Evolutionary conservation across 35 echinoderm and acorn worm species (phyloP).

Genomic region (Anneissia japonica): DNA sequence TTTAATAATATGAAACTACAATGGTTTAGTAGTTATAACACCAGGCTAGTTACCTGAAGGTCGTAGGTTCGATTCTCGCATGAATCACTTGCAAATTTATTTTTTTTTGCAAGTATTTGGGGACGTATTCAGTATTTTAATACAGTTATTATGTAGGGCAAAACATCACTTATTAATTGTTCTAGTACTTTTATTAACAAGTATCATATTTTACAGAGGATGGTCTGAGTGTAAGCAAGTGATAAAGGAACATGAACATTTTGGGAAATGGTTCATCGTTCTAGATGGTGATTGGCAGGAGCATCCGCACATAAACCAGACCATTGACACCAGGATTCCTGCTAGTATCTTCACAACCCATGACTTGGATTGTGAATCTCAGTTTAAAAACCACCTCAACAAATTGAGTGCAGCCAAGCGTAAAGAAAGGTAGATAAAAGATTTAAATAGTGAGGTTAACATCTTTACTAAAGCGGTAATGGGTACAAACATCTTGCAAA

Average conservation of each 20-base stretch:
- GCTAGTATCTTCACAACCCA: constrained; percentile 55
- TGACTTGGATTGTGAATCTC: constrained; percentile 44
- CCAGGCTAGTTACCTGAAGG: no score
- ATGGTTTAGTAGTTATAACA: no score
- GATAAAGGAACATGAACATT: constrained; percentile 29
- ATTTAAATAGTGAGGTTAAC: neutral
- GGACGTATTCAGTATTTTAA: no score
- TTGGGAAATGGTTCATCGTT: constrained; percentile 65
- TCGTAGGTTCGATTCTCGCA: no score
- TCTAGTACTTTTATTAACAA: no score
- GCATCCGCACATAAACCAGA: constrained; percentile 57
- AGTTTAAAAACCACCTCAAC: constrained; percentile 63
- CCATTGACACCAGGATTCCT: constrained; percentile 34
- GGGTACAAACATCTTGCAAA: no score
- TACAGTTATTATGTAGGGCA: no score
- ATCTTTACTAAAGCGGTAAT: no score
- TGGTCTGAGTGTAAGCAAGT: constrained; percentile 50
- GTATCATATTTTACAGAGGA: constrained; percentile 39
- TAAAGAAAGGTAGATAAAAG: constrained; percentile 55
- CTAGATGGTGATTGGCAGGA: constrained; percentile 59
- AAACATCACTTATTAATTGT: no score
- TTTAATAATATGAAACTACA: no score
- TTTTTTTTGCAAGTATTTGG: no score
- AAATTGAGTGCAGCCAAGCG: constrained; percentile 62
- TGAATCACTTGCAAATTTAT: no score